phyloP scores from a whole-genome alignment of 1,140 invertebrate species.

The Drosophila sp. region DNA sequence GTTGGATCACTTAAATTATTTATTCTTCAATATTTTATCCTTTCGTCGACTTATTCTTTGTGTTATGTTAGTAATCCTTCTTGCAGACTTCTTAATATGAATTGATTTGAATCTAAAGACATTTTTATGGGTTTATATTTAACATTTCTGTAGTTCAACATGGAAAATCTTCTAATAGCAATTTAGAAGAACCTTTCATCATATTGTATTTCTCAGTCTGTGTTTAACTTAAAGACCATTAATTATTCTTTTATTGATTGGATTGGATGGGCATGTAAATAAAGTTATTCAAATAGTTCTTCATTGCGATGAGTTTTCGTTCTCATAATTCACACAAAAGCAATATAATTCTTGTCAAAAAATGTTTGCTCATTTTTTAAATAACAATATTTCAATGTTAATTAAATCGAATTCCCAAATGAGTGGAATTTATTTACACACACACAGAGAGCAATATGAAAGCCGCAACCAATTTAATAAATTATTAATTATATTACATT shows the following conservation, averaged over 20 bases:
- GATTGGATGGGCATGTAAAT: not conserved
- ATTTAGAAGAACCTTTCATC: no score
- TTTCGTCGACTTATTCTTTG: no score
- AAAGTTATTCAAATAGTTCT: not conserved
- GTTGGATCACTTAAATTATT: no score
- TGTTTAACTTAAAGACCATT: no score
- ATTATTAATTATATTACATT: slow-evolving; percentile 72
- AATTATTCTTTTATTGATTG: not conserved
- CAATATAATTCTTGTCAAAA: not conserved
- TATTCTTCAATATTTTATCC: no score
- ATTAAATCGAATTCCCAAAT: slow-evolving; percentile 71
- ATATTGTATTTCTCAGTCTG: no score
- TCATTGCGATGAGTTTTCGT: not conserved
- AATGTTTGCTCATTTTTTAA: not conserved
- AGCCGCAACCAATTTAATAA: slow-evolving; percentile 39
- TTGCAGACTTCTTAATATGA: no score
- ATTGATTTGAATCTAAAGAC: no score
- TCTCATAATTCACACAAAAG: slow-evolving; percentile 1
- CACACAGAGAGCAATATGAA: not conserved
- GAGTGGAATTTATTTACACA: slow-evolving; percentile 32
- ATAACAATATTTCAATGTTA: slow-evolving; percentile 67
- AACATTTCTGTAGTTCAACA: no score
- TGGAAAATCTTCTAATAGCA: no score
- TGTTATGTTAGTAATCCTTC: no score
- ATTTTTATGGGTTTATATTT: no score